These are phyloP conservation scores for Harpalus rubripes DNA, from an alignment of 2,888 invertebrate species.

Conservation along the genomic window DNA sequence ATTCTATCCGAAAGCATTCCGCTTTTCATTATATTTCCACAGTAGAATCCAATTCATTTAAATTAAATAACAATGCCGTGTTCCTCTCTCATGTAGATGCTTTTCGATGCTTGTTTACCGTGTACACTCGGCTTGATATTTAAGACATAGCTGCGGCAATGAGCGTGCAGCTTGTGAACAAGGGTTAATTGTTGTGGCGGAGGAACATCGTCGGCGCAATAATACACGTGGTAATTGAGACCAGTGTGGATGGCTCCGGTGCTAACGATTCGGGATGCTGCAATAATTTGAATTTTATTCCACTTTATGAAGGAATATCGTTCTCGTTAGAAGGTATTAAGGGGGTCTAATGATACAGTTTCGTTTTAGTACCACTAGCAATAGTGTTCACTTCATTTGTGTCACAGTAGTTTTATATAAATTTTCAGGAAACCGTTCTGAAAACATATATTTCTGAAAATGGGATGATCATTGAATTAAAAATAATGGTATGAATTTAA, in stretches of 20 bases:
- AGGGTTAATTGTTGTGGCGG: constrained; percentile 42
- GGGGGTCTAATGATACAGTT: neutral
- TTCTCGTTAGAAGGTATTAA: constrained; percentile 20
- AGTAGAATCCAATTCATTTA: constrained; percentile 26
- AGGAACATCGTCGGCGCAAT: constrained; percentile 19
- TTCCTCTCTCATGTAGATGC: neutral
- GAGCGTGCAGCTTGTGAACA: constrained; percentile 38
- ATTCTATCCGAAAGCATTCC: too few relatives aligned
- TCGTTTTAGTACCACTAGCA: constrained; percentile 6
- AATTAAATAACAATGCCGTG: constrained; percentile 11
- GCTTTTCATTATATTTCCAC: constrained; percentile 15
- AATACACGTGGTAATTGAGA: constrained; percentile 41
- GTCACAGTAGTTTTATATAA: neutral
- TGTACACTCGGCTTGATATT: constrained; percentile 36
- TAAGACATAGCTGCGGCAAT: constrained; percentile 17
- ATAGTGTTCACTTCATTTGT: constrained; percentile 21
- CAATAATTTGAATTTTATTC: constrained; percentile 38
- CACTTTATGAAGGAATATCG: constrained; percentile 30
- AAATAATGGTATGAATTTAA: neutral
- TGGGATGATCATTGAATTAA: neutral
- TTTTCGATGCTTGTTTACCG: constrained; percentile 32
- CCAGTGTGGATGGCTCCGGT: constrained; percentile 1
- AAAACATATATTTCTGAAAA: neutral
- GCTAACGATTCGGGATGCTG: constrained; percentile 32
- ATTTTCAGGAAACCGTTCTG: neutral